These are phyloP conservation scores for Stylophora pistillata DNA, from an alignment of 64 coral and sea anemone species.

Conservation along the genomic window DNA sequence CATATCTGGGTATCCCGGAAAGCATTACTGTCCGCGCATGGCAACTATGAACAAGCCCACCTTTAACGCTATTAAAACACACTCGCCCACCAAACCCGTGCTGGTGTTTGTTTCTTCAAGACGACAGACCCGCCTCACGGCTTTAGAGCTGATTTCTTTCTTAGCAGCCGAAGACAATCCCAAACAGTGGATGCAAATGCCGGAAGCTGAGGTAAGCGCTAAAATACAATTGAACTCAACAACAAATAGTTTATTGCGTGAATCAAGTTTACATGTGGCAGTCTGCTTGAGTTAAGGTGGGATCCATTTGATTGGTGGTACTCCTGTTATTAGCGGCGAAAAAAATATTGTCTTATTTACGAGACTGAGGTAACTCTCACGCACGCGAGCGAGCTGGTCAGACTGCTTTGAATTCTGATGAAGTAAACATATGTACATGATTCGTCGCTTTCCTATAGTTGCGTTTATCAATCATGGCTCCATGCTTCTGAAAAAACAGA, in stretches of 20 bases:
- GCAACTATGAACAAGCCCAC: constrained; percentile 99
- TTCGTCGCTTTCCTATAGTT: too few relatives aligned
- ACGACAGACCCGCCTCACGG: constrained; percentile 92
- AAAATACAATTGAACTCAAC: background rate
- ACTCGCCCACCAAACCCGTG: constrained; percentile 89
- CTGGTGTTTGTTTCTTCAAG: constrained; percentile 96
- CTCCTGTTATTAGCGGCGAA: too few relatives aligned
- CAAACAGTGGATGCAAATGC: constrained; percentile 99
- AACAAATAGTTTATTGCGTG: background rate
- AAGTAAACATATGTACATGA: too few relatives aligned
- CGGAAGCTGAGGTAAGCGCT: constrained; percentile 84
- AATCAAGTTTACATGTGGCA: too few relatives aligned
- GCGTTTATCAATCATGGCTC: too few relatives aligned
- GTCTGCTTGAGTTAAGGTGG: too few relatives aligned
- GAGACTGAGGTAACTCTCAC: too few relatives aligned
- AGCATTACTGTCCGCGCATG: constrained; percentile 99
- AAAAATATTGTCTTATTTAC: too few relatives aligned
- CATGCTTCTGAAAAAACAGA: too few relatives aligned
- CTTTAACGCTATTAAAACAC: constrained; percentile 85
- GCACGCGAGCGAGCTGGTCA: too few relatives aligned
- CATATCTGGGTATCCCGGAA: constrained; percentile 92
- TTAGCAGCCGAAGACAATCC: constrained; percentile 85
- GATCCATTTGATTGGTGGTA: too few relatives aligned
- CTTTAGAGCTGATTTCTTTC: constrained; percentile 92
- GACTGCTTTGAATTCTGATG: too few relatives aligned